These are phyloP conservation scores for Xyrauchen texanus DNA, from an alignment of 2,113 vertebrate species.

Conservation along the genomic window DNA sequence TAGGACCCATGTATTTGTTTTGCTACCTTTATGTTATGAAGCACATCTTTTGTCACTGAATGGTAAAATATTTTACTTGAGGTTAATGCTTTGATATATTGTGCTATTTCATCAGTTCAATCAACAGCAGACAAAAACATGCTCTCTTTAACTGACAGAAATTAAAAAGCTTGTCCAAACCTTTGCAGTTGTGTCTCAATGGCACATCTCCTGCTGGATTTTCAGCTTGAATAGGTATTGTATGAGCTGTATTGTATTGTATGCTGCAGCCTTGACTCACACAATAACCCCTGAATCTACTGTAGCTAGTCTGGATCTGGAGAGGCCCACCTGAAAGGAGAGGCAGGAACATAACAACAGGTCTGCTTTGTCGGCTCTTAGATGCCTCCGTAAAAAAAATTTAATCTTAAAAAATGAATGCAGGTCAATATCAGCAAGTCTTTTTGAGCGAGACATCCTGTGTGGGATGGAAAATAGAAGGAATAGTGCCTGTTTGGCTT, in stretches of 20 bases:
- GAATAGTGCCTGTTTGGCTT: slow-evolving; percentile 4
- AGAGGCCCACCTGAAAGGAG: neutral
- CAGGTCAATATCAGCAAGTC: slow-evolving; percentile 20
- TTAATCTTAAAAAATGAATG: slow-evolving; percentile 38
- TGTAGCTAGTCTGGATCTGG: slow-evolving; percentile 7
- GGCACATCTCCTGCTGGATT: slow-evolving; percentile 23
- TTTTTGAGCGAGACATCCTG: neutral
- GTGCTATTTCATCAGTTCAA: neutral
- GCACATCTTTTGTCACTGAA: neutral
- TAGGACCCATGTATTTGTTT: neutral
- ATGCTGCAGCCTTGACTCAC: slow-evolving; percentile 30
- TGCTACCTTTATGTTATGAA: neutral
- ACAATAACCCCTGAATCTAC: slow-evolving; percentile 35
- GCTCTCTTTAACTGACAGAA: neutral
- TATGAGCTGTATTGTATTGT: no score
- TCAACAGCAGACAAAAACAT: neutral
- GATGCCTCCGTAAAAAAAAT: slow-evolving; percentile 21
- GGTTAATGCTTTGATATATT: neutral
- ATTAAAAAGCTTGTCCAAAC: neutral
- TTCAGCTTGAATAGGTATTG: slow-evolving; percentile 25
- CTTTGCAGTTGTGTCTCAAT: slow-evolving; percentile 9
- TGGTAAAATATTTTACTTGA: neutral
- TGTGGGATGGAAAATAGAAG: neutral
- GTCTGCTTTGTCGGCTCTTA: slow-evolving; percentile 19
- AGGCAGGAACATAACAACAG: slow-evolving; percentile 14